Evolutionary conservation across 2,888 invertebrate genomes (phyloP).

Genomic region (Spodoptera picta): DNA sequence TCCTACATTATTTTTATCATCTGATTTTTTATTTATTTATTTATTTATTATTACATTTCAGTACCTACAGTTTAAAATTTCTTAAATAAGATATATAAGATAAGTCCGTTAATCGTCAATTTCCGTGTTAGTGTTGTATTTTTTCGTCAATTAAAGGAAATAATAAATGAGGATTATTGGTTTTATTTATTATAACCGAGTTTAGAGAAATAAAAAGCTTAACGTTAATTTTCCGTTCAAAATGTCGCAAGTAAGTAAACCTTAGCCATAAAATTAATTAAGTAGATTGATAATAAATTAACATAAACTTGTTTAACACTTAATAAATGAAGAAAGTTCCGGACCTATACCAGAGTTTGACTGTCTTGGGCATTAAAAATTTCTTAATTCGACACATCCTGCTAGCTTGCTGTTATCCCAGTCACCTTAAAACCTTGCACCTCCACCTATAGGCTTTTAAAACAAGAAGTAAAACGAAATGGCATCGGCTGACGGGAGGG

Average conservation of each 20-base stretch:
- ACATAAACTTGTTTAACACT: constrained; percentile 2
- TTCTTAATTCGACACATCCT: constrained; percentile 1
- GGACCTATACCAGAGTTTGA: too few species aligned
- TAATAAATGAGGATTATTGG: constrained; percentile 5
- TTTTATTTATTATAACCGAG: background rate
- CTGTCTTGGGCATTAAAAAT: background rate
- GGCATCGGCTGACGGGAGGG: constrained; percentile 61
- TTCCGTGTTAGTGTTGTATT: constrained; percentile 31
- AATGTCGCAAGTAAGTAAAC: constrained; percentile 11
- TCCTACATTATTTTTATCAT: constrained; percentile 35
- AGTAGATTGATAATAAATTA: constrained; percentile 6
- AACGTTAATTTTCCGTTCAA: constrained; percentile 4
- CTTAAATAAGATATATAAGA: too few species aligned
- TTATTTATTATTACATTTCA: too few species aligned
- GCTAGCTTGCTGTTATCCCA: constrained; percentile 33
- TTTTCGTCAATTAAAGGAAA: constrained; percentile 6
- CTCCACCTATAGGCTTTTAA: constrained; percentile 47
- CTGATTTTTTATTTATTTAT: too few species aligned
- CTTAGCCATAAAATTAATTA: constrained; percentile 16
- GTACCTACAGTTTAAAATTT: too few species aligned
- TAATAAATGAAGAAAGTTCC: background rate
- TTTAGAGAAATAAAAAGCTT: constrained; percentile 14
- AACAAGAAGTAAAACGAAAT: constrained; percentile 60
- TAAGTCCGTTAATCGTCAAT: constrained; percentile 29
- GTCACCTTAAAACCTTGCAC: constrained; percentile 49